Conservation (phyloP, 1,140 invertebrate species). For the Temnothorax curvispinosus region DNA sequence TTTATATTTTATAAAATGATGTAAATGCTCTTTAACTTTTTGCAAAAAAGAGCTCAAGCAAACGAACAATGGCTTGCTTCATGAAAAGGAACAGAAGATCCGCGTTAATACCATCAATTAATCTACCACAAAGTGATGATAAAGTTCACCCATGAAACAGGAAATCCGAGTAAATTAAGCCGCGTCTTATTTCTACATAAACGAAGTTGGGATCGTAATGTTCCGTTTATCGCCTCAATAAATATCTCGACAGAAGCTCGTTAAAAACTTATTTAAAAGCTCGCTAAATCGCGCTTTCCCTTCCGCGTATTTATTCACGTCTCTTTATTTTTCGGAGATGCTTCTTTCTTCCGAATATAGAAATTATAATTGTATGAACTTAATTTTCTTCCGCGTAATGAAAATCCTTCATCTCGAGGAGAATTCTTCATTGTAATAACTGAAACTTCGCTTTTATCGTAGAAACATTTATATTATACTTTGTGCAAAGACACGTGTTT, state of each 20-base stretch:
- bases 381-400: neutral
- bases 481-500: neutral
- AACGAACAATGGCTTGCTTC: neutral
- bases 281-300: neutral
- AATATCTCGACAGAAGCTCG: conserved; percentile 16
- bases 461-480: conserved; percentile 15
- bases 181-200: conserved; percentile 25
- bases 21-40: neutral
- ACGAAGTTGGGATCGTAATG: conserved; percentile 38
- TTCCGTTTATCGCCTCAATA: conserved; percentile 17
- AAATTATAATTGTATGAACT: neutral
- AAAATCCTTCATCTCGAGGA: neutral
- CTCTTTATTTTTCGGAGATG: neutral
- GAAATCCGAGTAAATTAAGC: conserved; percentile 33
- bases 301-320: neutral
- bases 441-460: neutral
- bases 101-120: neutral
- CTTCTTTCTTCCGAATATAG: neutral
- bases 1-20: neutral
- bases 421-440: neutral
- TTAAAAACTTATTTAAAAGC: conserved; percentile 41
- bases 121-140: conserved; percentile 17
- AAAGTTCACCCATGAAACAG: conserved; percentile 10
- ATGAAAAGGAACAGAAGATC: neutral
- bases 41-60: neutral